phyloP scores from a whole-genome alignment of 2,888 invertebrate species.

The Apamea sordens region DNA sequence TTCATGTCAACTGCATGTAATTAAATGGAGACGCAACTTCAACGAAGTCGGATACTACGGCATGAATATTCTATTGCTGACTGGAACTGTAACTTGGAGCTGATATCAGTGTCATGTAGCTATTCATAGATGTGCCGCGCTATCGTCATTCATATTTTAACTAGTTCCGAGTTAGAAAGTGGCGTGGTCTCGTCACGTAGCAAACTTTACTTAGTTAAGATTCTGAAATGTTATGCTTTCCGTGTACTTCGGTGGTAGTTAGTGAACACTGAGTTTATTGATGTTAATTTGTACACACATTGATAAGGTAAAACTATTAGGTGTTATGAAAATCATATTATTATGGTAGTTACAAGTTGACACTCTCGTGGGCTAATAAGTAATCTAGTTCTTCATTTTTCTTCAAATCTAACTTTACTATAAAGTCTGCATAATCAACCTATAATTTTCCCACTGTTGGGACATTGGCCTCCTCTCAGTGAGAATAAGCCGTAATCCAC shows the following conservation, averaged over 20 bases:
- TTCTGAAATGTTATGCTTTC: constrained; percentile 35
- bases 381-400: background rate
- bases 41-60: constrained; percentile 72
- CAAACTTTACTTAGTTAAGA: constrained; percentile 45
- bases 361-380: background rate
- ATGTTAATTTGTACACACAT: no score
- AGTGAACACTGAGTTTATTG: constrained; percentile 20
- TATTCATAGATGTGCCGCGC: constrained; percentile 50
- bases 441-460: no score
- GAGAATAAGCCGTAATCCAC: no score
- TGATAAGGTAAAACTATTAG: background rate
- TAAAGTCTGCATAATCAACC: no score
- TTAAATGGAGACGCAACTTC: constrained; percentile 70
- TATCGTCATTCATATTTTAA: constrained; percentile 60
- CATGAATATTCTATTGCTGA: constrained; percentile 82
- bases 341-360: background rate
- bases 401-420: background rate
- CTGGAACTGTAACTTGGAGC: constrained; percentile 61
- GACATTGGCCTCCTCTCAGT: no score
- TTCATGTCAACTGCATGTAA: constrained; percentile 62
- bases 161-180: constrained; percentile 45
- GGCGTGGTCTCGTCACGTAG: constrained; percentile 38
- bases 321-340: background rate
- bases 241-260: constrained; percentile 20
- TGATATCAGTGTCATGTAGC: constrained; percentile 65